Conservation (phyloP, 2,797 vertebrate genomes). For the Microcaecilia unicolor region DNA sequence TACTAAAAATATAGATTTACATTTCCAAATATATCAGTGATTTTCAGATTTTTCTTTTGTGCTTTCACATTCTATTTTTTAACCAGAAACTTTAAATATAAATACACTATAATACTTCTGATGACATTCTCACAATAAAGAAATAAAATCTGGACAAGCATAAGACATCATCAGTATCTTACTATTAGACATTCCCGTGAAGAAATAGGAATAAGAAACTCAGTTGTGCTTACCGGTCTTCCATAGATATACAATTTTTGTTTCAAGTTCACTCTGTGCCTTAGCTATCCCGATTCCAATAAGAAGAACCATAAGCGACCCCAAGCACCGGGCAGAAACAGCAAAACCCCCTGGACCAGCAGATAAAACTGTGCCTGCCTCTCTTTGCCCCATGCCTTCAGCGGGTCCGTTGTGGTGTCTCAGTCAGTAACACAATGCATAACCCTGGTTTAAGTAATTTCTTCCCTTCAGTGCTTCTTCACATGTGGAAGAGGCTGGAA, state of each 20-base stretch:
- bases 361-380: constrained; percentile 42
- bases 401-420: constrained; percentile 44
- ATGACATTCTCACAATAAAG: too few relatives aligned
- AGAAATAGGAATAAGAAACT: background rate
- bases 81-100: too few relatives aligned
- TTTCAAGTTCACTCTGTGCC: constrained; percentile 67
- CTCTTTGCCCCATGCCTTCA: constrained; percentile 62
- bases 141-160: too few relatives aligned
- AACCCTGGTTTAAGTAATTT: background rate
- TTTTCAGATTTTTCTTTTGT: too few relatives aligned
- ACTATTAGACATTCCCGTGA: too few relatives aligned
- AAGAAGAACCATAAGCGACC: constrained; percentile 60
- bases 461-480: constrained; percentile 20
- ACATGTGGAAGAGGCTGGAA: background rate
- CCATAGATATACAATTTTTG: constrained; percentile 84
- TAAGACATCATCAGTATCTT: too few relatives aligned
- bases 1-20: too few relatives aligned
- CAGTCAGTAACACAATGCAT: background rate
- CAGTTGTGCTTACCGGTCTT: constrained; percentile 73
- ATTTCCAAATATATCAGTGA: too few relatives aligned
- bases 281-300: constrained; percentile 49
- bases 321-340: constrained; percentile 29
- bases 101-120: too few relatives aligned
- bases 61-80: too few relatives aligned
- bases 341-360: constrained; percentile 30